phyloP scores from a whole-genome alignment of 1,140 invertebrate genomes.

The Drosophila bipectinata region DNA sequence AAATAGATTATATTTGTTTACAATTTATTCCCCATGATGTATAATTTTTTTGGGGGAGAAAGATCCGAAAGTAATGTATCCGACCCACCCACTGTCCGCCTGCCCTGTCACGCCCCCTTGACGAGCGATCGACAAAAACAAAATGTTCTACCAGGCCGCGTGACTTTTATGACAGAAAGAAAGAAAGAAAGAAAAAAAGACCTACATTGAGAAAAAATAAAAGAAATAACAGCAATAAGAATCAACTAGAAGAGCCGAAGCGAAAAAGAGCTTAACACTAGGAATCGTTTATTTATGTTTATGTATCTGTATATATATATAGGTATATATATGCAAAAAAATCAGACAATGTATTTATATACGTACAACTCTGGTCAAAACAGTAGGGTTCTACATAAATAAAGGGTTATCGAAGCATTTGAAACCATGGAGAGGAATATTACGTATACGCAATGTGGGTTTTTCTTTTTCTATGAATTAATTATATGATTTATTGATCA shows the following conservation, averaged over 20 bases:
- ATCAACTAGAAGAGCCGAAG: conserved; percentile 11
- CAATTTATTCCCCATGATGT: conserved; percentile 1
- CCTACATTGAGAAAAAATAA: conserved; percentile 26
- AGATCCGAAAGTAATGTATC: conserved; percentile 29
- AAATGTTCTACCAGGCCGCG: conserved; percentile 44
- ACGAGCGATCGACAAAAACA: conserved; percentile 12
- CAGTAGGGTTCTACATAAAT: neutral
- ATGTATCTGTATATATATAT: conserved; percentile 23
- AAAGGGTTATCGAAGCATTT: neutral
- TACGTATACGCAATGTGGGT: neutral
- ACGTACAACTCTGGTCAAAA: conserved; percentile 9
- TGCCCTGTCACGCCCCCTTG: conserved; percentile 10
- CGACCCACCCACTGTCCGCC: neutral
- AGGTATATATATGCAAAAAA: neutral
- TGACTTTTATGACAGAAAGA: conserved; percentile 66
- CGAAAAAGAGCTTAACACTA: conserved; percentile 29
- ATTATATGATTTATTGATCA: too few species aligned
- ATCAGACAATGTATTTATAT: conserved; percentile 29
- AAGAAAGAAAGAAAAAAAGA: conserved; percentile 33
- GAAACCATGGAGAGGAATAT: neutral
- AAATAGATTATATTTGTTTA: conserved; percentile 9
- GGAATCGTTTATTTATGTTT: conserved; percentile 65
- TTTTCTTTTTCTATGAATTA: too few species aligned
- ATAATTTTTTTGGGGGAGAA: conserved; percentile 5
- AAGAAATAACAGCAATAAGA: conserved; percentile 7